Evolutionary conservation across 2,888 invertebrate genomes (phyloP).

Genomic region (Drosophila pseudotakahashii): DNA sequence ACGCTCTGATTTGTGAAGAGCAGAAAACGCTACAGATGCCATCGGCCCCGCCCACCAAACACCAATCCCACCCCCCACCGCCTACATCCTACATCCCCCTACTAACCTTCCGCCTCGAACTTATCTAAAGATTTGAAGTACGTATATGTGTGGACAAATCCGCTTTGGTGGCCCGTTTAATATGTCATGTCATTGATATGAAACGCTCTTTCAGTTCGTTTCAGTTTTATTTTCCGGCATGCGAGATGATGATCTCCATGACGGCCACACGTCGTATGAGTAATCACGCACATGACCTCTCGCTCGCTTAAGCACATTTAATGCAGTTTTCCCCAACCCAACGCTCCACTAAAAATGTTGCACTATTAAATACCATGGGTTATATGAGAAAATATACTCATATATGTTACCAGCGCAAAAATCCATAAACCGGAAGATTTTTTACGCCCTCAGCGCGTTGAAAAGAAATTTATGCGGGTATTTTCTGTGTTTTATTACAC

Average conservation of each 20-base stretch:
- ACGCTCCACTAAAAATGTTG: not conserved
- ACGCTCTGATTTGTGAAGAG: slow-evolving; percentile 71
- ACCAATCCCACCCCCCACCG: not conserved
- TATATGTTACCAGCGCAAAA: slow-evolving; percentile 4
- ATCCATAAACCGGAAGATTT: slow-evolving; percentile 38
- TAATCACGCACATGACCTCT: slow-evolving; percentile 73
- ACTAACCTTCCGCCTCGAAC: not conserved
- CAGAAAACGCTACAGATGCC: slow-evolving; percentile 40
- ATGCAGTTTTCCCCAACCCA: slow-evolving; percentile 13
- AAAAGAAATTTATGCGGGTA: slow-evolving; percentile 35
- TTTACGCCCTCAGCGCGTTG: slow-evolving; percentile 31
- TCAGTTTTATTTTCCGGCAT: slow-evolving; percentile 30
- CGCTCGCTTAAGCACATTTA: slow-evolving; percentile 46
- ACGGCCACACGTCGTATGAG: slow-evolving; percentile 63
- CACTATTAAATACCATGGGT: slow-evolving; percentile 21
- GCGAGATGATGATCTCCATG: slow-evolving; percentile 20
- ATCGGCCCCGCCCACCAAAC: slow-evolving; percentile 10
- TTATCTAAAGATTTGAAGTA: slow-evolving; percentile 41
- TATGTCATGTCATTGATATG: slow-evolving; percentile 70
- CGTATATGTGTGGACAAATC: slow-evolving; percentile 51
- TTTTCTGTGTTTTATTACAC: slow-evolving; percentile 53
- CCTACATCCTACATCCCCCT: not conserved
- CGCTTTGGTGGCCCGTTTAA: slow-evolving; percentile 64
- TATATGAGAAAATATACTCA: slow-evolving; percentile 10
- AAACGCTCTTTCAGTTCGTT: slow-evolving; percentile 35